Base-by-base conservation (phyloP, 2,888 invertebrate species). In the Xestia rhomboidea region DNA sequence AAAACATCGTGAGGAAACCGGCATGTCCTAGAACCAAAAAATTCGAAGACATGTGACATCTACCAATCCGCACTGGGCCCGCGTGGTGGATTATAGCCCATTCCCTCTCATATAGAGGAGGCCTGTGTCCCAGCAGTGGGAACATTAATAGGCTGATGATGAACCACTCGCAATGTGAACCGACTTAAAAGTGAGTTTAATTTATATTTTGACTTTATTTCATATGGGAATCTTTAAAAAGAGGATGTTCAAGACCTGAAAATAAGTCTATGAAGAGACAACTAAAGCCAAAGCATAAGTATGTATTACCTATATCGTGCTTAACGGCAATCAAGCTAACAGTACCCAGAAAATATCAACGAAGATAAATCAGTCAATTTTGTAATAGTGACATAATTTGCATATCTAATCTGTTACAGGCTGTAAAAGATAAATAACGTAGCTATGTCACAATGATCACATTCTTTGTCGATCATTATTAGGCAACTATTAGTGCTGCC, bases 391-490 rank as follows among this genome's bases (percentile, higher is more conserved):
- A 68, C 81, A 81, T 67, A 41, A 69, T 68, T 62, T 64, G 68
- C 76, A 57, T 85, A 78, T 68, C 51, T 68, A 66, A 81, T 68
- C 68, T 62, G 44, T 34, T 13, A 68, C 70, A 49, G 67, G 15
- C 62, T 34, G 68, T 41, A 57, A 57, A 27, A 71, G 77, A 84
- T 81, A 84, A 84, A 79, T 79, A 76, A 79, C 72, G 57, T 27
- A 54, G 68, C 72, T 67, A 68, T 88, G 89, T 87, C 87, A 88
- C 86, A 83, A 81, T 87, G 63, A 89, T 80, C 76, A 74, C 82
- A 88, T 89, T 89, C 89, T 88, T 88, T 88, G 77, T 71, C 84
- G 79, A 84, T 81, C 82, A 87, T 86, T 90, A 90, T 90, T 89
- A 85, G 85, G 79, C 76, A 87, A 88, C 88, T 85, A 88, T 89